A percentile compares a stretch with the other conserved stretches of the same genome.
Conservation (phyloP, 2,888 invertebrate species). For the Hesperia comma region DNA sequence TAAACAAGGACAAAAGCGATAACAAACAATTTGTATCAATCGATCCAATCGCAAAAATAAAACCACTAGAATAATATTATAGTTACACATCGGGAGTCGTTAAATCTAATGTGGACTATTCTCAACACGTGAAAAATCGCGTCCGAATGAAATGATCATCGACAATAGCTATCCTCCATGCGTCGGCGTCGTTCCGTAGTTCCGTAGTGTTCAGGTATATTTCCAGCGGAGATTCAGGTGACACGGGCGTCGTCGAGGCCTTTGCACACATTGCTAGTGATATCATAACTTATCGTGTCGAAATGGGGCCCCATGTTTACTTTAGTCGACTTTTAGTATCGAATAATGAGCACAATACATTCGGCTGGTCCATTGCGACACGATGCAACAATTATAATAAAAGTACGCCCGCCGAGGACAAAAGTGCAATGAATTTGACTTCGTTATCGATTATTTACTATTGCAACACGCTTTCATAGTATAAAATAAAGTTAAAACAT, state of each 20-base stretch:
- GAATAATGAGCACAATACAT: not conserved
- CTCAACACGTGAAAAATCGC: not conserved
- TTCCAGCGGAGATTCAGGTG: constrained; percentile 76
- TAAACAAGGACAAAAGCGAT: constrained; percentile 42
- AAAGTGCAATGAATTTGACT: constrained; percentile 47
- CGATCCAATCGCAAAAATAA: constrained; percentile 36
- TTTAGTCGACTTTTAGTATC: not conserved
- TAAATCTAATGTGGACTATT: constrained; percentile 32
- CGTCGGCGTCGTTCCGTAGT: constrained; percentile 8
- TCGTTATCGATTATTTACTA: constrained; percentile 3
- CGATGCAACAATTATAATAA: constrained; percentile 61
- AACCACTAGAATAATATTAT: constrained; percentile 36
- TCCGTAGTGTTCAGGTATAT: constrained; percentile 45
- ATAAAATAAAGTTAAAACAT: not conserved
- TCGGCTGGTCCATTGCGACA: constrained; percentile 64
- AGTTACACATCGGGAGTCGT: constrained; percentile 37
- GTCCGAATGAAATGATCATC: not conserved
- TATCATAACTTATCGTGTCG: constrained; percentile 61
- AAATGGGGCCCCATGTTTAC: constrained; percentile 53
- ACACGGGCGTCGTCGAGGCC: constrained; percentile 65
- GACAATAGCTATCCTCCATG: constrained; percentile 13
- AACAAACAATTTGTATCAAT: constrained; percentile 37
- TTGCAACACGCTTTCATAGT: constrained; percentile 15
- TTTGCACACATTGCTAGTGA: constrained; percentile 83
- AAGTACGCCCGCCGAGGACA: constrained; percentile 75